Percentiles rank a stretch among this genome's conserved stretches.
Evolutionary conservation across 2,113 vertebrate species (phyloP).

Genomic region (Struthidea cinerea): DNA sequence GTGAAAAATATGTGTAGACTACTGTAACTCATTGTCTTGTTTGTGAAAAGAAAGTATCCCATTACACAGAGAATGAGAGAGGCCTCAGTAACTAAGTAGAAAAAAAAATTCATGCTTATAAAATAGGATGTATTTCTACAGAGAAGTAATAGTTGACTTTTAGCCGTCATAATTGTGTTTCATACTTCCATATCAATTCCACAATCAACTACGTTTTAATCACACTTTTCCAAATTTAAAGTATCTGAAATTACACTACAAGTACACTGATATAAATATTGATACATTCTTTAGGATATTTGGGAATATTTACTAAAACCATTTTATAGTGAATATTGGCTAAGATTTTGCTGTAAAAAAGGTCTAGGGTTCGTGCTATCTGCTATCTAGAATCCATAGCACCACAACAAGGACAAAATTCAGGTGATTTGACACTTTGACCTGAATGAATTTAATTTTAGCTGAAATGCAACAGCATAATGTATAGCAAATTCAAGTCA

Average conservation of each 20-base stretch:
- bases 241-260: neutral
- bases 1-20: neutral
- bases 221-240: neutral
- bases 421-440: fast-evolving
- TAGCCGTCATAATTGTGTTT: neutral
- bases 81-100: neutral
- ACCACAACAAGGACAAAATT: neutral
- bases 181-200: neutral
- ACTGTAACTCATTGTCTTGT: neutral
- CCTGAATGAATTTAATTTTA: neutral
- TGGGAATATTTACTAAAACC: neutral
- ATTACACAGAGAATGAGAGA: neutral
- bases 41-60: neutral
- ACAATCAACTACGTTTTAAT: neutral
- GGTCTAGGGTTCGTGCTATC: fast-evolving
- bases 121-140: neutral
- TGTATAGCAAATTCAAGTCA: neutral
- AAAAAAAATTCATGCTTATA: neutral
- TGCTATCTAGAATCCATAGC: neutral
- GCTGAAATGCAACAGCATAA: neutral
- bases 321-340: neutral
- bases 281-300: neutral
- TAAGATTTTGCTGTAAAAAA: neutral
- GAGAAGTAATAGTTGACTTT: neutral
- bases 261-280: neutral